phyloP scores from a whole-genome alignment of 2,888 invertebrate species.

The Alcis repandata region DNA sequence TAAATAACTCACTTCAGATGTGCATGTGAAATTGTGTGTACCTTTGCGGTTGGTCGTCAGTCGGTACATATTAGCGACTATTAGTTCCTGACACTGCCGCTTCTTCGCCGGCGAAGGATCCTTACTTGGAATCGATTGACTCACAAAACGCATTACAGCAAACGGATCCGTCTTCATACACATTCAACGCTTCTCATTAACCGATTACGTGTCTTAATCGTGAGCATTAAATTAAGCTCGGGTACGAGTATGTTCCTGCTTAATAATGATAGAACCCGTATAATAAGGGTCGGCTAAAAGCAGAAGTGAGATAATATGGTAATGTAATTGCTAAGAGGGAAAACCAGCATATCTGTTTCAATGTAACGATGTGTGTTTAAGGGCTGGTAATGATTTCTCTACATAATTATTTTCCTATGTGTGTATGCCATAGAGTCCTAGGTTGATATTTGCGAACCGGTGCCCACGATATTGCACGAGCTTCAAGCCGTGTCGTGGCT shows the following conservation, averaged over 20 bases:
- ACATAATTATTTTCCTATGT: slow-evolving; percentile 1
- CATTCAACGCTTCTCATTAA: slow-evolving; percentile 44
- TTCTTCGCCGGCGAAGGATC: slow-evolving; percentile 38
- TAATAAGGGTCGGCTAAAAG: slow-evolving; percentile 12
- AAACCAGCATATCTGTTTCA: not conserved
- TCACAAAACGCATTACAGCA: slow-evolving; percentile 44
- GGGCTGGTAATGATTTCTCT: not conserved
- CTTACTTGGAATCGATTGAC: slow-evolving; percentile 47
- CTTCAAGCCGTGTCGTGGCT: no score
- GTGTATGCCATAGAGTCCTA: not conserved
- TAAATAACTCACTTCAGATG: not conserved
- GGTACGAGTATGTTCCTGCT: slow-evolving; percentile 28
- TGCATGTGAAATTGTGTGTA: not conserved
- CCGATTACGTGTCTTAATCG: slow-evolving; percentile 39
- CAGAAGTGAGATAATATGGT: slow-evolving; percentile 15
- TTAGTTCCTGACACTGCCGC: slow-evolving; percentile 42
- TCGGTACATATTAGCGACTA: slow-evolving; percentile 37
- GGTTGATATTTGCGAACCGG: not conserved
- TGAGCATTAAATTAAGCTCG: slow-evolving; percentile 32
- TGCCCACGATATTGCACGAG: no score
- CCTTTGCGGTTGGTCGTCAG: slow-evolving; percentile 21
- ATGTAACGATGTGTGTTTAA: slow-evolving; percentile 5
- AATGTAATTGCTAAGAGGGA: slow-evolving; percentile 15
- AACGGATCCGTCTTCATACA: slow-evolving; percentile 47
- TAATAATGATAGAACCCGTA: slow-evolving; percentile 25